These are phyloP conservation scores for Cosmia trapezina DNA, from an alignment of 2,888 invertebrate species.

Conservation along the genomic window DNA sequence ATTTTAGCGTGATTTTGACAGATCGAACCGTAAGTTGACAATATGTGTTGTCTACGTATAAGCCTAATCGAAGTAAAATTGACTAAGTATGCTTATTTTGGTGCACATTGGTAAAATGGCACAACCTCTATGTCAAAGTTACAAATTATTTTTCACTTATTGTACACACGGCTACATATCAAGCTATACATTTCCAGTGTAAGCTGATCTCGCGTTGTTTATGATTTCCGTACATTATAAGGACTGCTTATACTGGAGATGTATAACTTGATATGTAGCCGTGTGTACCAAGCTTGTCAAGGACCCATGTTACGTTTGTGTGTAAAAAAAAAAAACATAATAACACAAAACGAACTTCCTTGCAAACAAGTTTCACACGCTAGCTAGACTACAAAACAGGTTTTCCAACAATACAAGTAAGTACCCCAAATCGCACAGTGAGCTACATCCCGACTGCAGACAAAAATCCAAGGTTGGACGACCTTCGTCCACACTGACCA, in stretches of 20 bases:
- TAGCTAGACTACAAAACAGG: slow-evolving; percentile 59
- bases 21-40: background rate
- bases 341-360: slow-evolving; percentile 44
- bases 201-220: too few species aligned
- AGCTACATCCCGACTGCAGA: slow-evolving; percentile 65
- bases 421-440: slow-evolving; percentile 61
- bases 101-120: background rate
- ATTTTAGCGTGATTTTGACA: background rate
- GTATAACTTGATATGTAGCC: too few species aligned
- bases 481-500: slow-evolving; percentile 64
- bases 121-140: background rate
- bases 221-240: too few species aligned
- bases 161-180: too few species aligned
- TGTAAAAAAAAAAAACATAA: slow-evolving; percentile 11
- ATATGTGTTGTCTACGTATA: background rate
- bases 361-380: slow-evolving; percentile 51
- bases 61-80: background rate
- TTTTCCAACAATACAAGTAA: slow-evolving; percentile 61
- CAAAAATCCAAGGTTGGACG: slow-evolving; percentile 66
- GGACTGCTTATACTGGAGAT: too few species aligned
- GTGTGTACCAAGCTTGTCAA: slow-evolving; percentile 3
- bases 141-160: slow-evolving; percentile 4
- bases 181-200: too few species aligned
- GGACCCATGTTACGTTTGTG: slow-evolving; percentile 17
- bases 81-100: background rate